phyloP scores from a whole-genome alignment of 2,797 vertebrate species.

The Aeoliscus strigatus region DNA sequence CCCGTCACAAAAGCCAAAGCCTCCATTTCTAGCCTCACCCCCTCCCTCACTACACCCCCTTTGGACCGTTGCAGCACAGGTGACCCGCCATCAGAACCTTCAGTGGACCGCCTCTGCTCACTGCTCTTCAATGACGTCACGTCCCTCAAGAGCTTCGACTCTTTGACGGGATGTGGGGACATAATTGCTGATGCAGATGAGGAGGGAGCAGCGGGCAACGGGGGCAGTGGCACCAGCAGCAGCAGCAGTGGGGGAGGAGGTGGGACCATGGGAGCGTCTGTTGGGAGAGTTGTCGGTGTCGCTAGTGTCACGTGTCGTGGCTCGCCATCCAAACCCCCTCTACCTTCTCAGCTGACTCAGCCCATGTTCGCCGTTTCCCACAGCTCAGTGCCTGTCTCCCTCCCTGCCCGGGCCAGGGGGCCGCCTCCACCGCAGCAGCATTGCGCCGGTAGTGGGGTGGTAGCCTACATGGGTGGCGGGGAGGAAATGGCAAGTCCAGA shows the following conservation, averaged over 20 bases:
- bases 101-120: slow-evolving; percentile 85
- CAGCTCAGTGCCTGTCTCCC: slow-evolving; percentile 47
- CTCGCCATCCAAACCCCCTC: slow-evolving; percentile 63
- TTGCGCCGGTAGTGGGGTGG: slow-evolving; percentile 79
- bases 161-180: slow-evolving; percentile 97
- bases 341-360: slow-evolving; percentile 57
- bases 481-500: slow-evolving; percentile 99
- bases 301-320: slow-evolving; percentile 24
- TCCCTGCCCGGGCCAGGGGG: slow-evolving; percentile 50
- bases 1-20: slow-evolving; percentile 65
- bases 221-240: slow-evolving; percentile 77
- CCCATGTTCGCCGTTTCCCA: slow-evolving; percentile 50
- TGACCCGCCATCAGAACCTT: slow-evolving; percentile 93
- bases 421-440: slow-evolving; percentile 70
- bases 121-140: slow-evolving; percentile 97
- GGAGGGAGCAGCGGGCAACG: slow-evolving; percentile 76
- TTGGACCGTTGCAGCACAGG: slow-evolving; percentile 82
- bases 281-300: slow-evolving; percentile 40
- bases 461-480: slow-evolving; percentile 95
- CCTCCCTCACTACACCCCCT: slow-evolving; percentile 71
- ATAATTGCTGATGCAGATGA: slow-evolving; percentile 97
- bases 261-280: slow-evolving; percentile 25
- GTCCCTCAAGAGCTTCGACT: slow-evolving; percentile 99
- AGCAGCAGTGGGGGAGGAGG: slow-evolving; percentile 73
- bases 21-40: slow-evolving; percentile 63